phyloP scores from a whole-genome alignment of 2,113 vertebrate species.

The Dipodomys stephensi region DNA sequence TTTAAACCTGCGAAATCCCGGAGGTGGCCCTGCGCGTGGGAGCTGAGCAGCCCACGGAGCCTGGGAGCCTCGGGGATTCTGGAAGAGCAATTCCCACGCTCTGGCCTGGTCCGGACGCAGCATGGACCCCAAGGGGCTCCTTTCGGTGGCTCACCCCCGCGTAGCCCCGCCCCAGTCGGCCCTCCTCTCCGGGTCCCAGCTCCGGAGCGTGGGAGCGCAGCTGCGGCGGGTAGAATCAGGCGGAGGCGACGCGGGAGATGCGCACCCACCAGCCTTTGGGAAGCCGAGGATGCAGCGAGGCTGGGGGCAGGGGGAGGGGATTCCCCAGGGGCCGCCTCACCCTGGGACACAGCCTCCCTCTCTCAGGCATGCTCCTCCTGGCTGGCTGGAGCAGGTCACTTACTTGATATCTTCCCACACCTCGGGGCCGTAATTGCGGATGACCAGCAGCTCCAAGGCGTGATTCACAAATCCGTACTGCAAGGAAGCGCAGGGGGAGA shows the following conservation, averaged over 20 bases:
- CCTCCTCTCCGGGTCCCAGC: neutral
- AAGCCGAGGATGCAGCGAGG: neutral
- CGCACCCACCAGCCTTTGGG: neutral
- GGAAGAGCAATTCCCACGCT: slow-evolving; percentile 74
- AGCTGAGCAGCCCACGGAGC: neutral
- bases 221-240: neutral
- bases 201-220: slow-evolving; percentile 76
- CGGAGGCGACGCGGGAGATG: neutral
- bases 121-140: slow-evolving; percentile 51
- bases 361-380: no score
- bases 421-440: slow-evolving; percentile 97
- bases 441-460: slow-evolving; percentile 97
- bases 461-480: slow-evolving; percentile 99
- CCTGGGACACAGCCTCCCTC: no score
- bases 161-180: slow-evolving; percentile 9
- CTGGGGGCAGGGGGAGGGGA: no score
- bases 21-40: slow-evolving; percentile 12
- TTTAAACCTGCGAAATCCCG: neutral
- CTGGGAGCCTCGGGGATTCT: neutral
- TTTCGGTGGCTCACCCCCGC: neutral
- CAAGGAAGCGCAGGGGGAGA: slow-evolving; percentile 5
- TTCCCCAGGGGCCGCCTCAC: no score
- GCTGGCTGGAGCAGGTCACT: slow-evolving; percentile 81
- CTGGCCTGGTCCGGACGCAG: slow-evolving; percentile 25
- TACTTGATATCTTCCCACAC: slow-evolving; percentile 99